These are phyloP conservation scores for Drosophila birchii DNA, from an alignment of 2,888 invertebrate species.

Conservation along the genomic window DNA sequence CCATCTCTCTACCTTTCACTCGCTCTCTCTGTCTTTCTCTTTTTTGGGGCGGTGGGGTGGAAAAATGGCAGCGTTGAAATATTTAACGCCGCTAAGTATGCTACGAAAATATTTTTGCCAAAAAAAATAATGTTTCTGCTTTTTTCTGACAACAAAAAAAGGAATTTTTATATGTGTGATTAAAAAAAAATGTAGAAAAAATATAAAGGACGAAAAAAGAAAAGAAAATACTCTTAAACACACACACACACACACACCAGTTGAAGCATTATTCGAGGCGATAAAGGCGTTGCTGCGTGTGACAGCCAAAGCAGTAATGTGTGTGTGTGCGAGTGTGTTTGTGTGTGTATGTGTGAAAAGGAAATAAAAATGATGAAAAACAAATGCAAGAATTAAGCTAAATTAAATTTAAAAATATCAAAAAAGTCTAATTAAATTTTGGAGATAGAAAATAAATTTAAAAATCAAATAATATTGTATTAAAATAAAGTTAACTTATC, in stretches of 20 bases:
- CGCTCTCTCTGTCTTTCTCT: background rate
- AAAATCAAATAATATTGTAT: too few species aligned
- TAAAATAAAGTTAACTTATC: background rate
- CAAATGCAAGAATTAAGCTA: background rate
- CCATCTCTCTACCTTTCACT: background rate
- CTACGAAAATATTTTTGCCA: constrained; percentile 67
- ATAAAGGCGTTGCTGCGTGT: constrained; percentile 72
- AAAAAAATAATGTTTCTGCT: constrained; percentile 2
- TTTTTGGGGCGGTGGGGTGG: constrained; percentile 16
- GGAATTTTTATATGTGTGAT: constrained; percentile 14
- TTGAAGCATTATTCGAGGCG: constrained; percentile 3
- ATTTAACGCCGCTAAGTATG: constrained; percentile 80
- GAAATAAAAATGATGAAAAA: background rate
- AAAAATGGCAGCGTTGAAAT: constrained; percentile 80
- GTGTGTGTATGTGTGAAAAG: constrained; percentile 14
- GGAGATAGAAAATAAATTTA: background rate
- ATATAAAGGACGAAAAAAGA: background rate
- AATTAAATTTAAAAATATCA: background rate
- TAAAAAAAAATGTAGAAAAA: constrained; percentile 3
- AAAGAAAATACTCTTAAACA: background rate
- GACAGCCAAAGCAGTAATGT: constrained; percentile 50
- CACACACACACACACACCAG: background rate
- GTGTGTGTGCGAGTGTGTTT: background rate
- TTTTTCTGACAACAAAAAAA: constrained; percentile 15
- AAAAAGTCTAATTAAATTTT: background rate